phyloP scores from a whole-genome alignment of 2,113 vertebrate genomes.

The Pygathrix nemaeus region DNA sequence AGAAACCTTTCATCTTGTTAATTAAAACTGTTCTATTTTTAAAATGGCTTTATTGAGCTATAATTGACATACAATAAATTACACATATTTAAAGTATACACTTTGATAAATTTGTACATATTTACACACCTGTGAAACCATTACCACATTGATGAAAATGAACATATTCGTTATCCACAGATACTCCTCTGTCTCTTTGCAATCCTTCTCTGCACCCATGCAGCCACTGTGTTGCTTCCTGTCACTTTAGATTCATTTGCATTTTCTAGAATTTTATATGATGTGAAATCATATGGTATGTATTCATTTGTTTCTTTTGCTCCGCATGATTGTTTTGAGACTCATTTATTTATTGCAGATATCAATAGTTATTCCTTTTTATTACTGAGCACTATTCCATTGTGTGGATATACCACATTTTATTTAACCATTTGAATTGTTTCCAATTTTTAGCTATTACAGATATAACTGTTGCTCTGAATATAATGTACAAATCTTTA shows the following conservation, averaged over 20 bases:
- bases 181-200: not conserved
- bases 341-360: not conserved
- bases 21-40: not conserved
- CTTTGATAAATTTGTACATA: not conserved
- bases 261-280: conserved; percentile 20
- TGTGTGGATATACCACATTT: not conserved
- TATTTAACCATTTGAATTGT: not conserved
- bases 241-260: not conserved
- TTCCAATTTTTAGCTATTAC: not conserved
- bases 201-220: not conserved
- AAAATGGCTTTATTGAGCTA: not conserved
- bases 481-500: not conserved
- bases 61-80: not conserved
- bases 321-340: not conserved
- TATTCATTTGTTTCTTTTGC: not conserved
- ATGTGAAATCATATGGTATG: not conserved
- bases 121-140: not conserved
- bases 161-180: not conserved
- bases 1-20: not conserved
- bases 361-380: not conserved
- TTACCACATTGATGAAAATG: not conserved
- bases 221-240: not conserved
- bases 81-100: not conserved
- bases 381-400: not conserved
- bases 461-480: not conserved